Evolutionary conservation across 2,113 vertebrate genomes (phyloP).

Genomic region (Hystrix brachyura): DNA sequence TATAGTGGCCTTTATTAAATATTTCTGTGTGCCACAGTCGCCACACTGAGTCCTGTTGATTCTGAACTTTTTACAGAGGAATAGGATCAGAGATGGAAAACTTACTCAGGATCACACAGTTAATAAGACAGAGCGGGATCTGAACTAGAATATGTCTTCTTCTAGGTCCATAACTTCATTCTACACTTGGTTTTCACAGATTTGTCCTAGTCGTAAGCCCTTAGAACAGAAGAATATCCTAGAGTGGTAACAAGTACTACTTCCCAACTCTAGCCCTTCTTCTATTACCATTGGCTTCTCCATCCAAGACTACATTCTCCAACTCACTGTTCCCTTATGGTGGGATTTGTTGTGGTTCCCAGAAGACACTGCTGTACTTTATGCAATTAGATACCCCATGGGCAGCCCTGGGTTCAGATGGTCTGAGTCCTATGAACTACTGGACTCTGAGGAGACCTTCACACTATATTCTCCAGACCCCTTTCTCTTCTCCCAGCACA

Average conservation of each 20-base stretch:
- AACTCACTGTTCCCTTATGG: neutral
- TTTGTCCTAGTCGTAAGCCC: rapidly evolving
- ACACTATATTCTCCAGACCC: neutral
- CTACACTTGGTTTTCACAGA: rapidly evolving
- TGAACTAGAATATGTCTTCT: neutral
- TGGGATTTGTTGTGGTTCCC: neutral
- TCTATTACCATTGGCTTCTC: rapidly evolving
- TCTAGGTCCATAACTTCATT: rapidly evolving
- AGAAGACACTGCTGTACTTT: neutral
- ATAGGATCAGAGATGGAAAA: neutral
- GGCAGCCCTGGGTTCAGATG: neutral
- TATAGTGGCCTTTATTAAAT: neutral
- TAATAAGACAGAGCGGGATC: neutral
- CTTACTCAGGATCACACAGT: neutral
- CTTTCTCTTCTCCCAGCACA: too few species aligned
- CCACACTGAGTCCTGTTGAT: neutral
- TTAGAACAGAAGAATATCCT: neutral
- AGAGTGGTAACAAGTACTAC: neutral
- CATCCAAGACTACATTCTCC: neutral
- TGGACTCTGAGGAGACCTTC: neutral
- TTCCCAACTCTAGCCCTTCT: rapidly evolving
- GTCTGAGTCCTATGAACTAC: neutral
- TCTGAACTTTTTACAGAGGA: neutral
- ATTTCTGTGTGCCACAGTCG: neutral
- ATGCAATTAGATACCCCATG: neutral